Conservation (phyloP, 2,888 invertebrate species). For the Leuctra nigra region DNA sequence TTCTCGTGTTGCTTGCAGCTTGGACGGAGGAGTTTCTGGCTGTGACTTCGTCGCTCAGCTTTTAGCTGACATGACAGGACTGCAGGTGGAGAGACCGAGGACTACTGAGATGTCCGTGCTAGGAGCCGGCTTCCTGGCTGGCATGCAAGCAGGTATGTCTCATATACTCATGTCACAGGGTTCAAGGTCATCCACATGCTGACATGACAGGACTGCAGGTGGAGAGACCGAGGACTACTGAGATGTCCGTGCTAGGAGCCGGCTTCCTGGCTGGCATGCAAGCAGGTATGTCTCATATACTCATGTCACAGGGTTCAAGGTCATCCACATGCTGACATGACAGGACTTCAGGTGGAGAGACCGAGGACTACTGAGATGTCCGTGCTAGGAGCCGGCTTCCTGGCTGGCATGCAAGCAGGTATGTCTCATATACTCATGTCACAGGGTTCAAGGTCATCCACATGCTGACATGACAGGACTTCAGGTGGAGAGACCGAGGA, state of each 20-base stretch:
- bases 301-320: conserved; percentile 40
- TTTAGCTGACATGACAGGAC: conserved; percentile 72
- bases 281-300: conserved; percentile 47
- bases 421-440: conserved; percentile 28
- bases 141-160: conserved; percentile 60
- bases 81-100: conserved; percentile 65
- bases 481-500: conserved; percentile 63
- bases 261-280: conserved; percentile 79
- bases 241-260: conserved; percentile 81
- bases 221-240: conserved; percentile 63
- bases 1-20: no score
- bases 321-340: conserved; percentile 80
- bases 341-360: conserved; percentile 67
- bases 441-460: conserved; percentile 59
- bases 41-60: conserved; percentile 89
- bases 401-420: conserved; percentile 78
- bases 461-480: conserved; percentile 76
- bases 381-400: conserved; percentile 75
- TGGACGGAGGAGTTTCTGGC: conserved; percentile 94
- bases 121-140: conserved; percentile 83
- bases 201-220: conserved; percentile 71
- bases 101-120: conserved; percentile 75
- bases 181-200: conserved; percentile 77
- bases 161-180: neutral
- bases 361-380: conserved; percentile 71